Base-by-base conservation (phyloP, 1,140 invertebrate species). In the Phortica variegata region DNA sequence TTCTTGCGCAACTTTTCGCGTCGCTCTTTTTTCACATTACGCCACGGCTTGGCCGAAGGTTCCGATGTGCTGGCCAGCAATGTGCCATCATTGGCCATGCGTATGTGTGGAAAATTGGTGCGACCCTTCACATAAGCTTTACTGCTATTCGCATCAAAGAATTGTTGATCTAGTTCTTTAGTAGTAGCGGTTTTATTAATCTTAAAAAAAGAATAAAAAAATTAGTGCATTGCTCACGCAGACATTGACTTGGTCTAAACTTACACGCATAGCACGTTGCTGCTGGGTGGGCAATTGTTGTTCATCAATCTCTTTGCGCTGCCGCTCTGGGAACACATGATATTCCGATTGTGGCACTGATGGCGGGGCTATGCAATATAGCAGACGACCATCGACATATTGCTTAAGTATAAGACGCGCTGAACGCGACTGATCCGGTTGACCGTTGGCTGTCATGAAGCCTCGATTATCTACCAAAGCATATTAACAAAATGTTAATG, bases 371-470 rank as follows among this genome's bases (percentile, higher is more conserved):
- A 89, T 78, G 60, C 89, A 91, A 79, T 89, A 96, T 0, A 90
- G 77, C 7, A 98, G 76, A 61, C 85, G 87, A 3, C 95, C 96
- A 71, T 87, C 90, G 1, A 97, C 89, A 72, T 90, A 98, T 77
- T 98, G 95, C 77, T 98, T 98, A 0, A 98, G 80, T 54, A 99
- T 81, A 31, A 89, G 85, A 21, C 95, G 83, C 1, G 95, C 86
- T 3, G 94, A 87, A 43, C 95, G 81, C 1, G 94, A 85, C 76
- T 89, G 88, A 80, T 99, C 96, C 1, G 97, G 95, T 55, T 95
- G 85, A 0, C 95, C 95, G 63, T 92, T 89, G 13, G 88, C 86
- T 1, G 93, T 97, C 95, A 98, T 98, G 73, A 91, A 97, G 26
- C 95, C 95, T 63, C 95, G 82, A 79, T 91, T 93, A 77, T 87